Percentiles rank a stretch among this genome's conserved stretches.
Conservation (phyloP, 2,888 invertebrate species). For the Theretra japonica region DNA sequence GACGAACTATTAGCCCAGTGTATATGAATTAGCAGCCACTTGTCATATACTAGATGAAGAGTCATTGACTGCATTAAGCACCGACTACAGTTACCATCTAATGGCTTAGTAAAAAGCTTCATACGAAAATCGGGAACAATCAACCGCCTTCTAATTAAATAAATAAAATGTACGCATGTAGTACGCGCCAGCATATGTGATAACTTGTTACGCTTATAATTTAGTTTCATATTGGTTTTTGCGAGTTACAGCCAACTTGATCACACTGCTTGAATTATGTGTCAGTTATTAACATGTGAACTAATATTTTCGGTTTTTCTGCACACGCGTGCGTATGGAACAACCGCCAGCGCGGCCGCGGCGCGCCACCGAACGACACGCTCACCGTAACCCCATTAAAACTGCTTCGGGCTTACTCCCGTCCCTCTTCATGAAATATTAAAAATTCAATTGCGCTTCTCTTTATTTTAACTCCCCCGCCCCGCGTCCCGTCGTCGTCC, state of each 20-base stretch:
- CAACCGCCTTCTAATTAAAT: too few species aligned
- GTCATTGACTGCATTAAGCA: background rate
- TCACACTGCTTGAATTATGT: background rate
- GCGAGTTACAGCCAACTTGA: too few species aligned
- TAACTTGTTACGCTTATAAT: too few species aligned
- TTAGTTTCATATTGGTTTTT: too few species aligned
- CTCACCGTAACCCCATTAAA: constrained; percentile 78
- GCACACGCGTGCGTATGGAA: background rate
- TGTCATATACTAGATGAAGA: background rate
- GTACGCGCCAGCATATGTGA: too few species aligned
- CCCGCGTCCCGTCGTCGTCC: background rate
- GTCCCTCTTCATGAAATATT: constrained; percentile 85
- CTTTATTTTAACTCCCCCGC: constrained; percentile 82
- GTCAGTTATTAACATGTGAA: background rate
- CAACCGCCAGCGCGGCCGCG: constrained; percentile 28
- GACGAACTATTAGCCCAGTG: background rate
- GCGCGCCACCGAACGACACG: constrained; percentile 39
- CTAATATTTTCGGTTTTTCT: background rate
- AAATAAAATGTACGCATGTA: too few species aligned
- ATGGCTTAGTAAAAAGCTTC: background rate
- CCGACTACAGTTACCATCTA: background rate
- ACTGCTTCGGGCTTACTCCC: constrained; percentile 71
- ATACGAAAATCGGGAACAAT: too few species aligned
- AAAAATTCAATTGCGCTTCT: constrained; percentile 85
- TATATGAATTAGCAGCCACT: too few species aligned